These are phyloP conservation scores for Sebastes paucispinis DNA, from an alignment of 2,797 vertebrate species.

Conservation along the genomic window DNA sequence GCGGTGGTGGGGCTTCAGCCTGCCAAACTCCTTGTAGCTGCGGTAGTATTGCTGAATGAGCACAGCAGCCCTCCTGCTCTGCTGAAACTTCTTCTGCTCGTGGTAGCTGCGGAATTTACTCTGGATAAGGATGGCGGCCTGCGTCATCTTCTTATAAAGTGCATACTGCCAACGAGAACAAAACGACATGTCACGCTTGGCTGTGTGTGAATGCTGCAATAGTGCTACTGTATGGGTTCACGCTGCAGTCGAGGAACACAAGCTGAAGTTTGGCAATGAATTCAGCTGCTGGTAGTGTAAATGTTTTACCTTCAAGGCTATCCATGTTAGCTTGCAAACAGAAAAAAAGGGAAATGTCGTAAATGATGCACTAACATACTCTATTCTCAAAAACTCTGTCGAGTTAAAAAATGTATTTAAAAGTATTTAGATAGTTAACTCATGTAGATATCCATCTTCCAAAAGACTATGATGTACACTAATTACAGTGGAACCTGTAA, in stretches of 20 bases:
- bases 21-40: slow-evolving; percentile 94
- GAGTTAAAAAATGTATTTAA: not conserved
- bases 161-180: slow-evolving; percentile 88
- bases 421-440: not conserved
- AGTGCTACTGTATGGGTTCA: not conserved
- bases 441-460: not conserved
- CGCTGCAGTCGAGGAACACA: not conserved
- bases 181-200: not conserved
- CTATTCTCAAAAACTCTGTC: not conserved
- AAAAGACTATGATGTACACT: not conserved
- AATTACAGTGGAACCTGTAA: not conserved
- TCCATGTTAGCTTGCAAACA: slow-evolving; percentile 99
- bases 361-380: slow-evolving; percentile 29
- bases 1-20: slow-evolving; percentile 88
- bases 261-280: slow-evolving; percentile 2
- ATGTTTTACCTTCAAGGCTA: slow-evolving; percentile 99
- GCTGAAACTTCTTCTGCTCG: slow-evolving; percentile 98
- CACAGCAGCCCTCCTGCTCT: slow-evolving; percentile 95
- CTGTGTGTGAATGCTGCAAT: not conserved
- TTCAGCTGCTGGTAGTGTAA: slow-evolving; percentile 10
- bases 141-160: slow-evolving; percentile 99
- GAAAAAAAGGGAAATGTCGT: slow-evolving; percentile 57
- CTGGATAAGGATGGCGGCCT: slow-evolving; percentile 99
- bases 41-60: slow-evolving; percentile 99
- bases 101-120: slow-evolving; percentile 99